Evolutionary conservation across 2,888 invertebrate species (phyloP).

Genomic region (Cepaea hortensis): DNA sequence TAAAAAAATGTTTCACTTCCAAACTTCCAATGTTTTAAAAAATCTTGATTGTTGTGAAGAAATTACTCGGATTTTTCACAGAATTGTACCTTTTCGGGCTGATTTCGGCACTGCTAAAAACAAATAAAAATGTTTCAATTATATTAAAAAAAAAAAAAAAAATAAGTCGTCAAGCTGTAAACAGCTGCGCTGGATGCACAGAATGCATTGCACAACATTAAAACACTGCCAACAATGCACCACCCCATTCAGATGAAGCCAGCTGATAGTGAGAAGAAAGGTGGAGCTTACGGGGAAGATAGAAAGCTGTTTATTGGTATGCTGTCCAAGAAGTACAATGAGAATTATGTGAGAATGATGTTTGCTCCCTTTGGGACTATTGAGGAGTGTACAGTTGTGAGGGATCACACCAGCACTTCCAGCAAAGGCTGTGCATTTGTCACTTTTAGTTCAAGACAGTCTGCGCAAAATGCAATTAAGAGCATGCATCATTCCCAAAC

Average conservation of each 20-base stretch:
- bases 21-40: no score
- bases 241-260: no score
- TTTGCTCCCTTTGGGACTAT: no score
- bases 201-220: constrained; percentile 98
- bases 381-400: constrained; percentile 88
- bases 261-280: no score
- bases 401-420: constrained; percentile 80
- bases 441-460: constrained; percentile 86
- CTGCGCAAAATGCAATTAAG: no score
- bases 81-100: background rate
- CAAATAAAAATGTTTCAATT: constrained; percentile 1
- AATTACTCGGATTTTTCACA: background rate
- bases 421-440: constrained; percentile 93
- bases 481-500: constrained; percentile 69
- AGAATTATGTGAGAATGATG: no score
- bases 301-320: no score
- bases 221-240: constrained; percentile 93
- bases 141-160: background rate
- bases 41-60: background rate
- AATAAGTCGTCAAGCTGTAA: background rate
- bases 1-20: no score
- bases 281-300: no score
- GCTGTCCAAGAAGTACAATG: constrained; percentile 78
- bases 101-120: background rate
- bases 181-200: constrained; percentile 98